Evolutionary conservation across 2,113 vertebrate genomes (phyloP).

Genomic region (Datnioides undecimradiatus): DNA sequence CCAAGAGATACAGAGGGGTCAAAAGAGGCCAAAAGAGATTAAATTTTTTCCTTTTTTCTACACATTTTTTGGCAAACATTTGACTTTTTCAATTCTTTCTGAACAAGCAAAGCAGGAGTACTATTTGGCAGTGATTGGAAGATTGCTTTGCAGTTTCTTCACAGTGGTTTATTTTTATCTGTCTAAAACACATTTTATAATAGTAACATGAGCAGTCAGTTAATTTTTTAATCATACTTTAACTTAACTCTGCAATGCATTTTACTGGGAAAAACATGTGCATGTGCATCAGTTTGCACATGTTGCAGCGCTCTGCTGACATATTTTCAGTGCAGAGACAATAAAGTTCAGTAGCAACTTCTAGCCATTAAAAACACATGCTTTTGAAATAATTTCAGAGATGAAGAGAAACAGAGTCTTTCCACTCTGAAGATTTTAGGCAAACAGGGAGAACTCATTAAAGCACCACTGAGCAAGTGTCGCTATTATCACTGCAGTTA

Average conservation of each 20-base stretch:
- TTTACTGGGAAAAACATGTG: neutral
- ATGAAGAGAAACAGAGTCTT: neutral
- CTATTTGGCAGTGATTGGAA: neutral
- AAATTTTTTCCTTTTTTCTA: slow-evolving; percentile 37
- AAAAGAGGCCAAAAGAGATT: slow-evolving; percentile 46
- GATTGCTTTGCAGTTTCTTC: slow-evolving; percentile 19
- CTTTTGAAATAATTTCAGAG: neutral
- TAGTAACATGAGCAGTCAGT: neutral
- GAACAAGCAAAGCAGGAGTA: slow-evolving; percentile 29
- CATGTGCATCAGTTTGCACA: neutral
- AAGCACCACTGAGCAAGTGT: neutral
- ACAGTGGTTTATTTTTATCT: slow-evolving; percentile 22
- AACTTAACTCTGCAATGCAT: neutral
- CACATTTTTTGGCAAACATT: slow-evolving; percentile 25
- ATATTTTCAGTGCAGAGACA: neutral
- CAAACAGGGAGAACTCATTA: neutral
- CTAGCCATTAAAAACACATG: neutral
- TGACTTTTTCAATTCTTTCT: slow-evolving; percentile 22
- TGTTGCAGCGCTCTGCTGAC: neutral
- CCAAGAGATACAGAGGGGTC: slow-evolving; percentile 20
- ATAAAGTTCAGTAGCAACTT: neutral
- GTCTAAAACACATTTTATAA: slow-evolving; percentile 11
- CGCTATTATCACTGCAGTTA: neutral
- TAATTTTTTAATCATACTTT: neutral
- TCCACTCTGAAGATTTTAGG: slow-evolving; percentile 2